Evolutionary conservation across 2,888 invertebrate species (phyloP).

Genomic region (Buathra laborator): DNA sequence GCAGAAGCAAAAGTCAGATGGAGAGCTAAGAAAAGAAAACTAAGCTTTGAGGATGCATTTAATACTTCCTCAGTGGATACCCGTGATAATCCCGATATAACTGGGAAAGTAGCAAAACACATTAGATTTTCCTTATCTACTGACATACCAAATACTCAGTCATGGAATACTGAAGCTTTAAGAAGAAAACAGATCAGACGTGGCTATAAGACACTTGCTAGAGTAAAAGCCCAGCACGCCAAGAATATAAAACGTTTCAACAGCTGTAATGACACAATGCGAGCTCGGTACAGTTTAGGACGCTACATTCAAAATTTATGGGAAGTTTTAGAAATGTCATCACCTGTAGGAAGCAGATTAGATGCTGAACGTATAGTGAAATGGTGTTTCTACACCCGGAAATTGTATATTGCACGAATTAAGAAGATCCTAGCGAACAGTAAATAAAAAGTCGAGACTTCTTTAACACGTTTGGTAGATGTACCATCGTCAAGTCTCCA

Average conservation of each 20-base stretch:
- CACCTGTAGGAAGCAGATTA: not conserved
- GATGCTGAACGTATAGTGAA: slow-evolving; percentile 10
- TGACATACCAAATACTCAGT: not conserved
- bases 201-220: not conserved
- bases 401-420: not conserved
- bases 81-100: not conserved
- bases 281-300: not conserved
- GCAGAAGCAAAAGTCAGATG: not conserved
- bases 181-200: not conserved
- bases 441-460: not conserved
- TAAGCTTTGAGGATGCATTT: slow-evolving; percentile 21
- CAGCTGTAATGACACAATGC: not conserved
- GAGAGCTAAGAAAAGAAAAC: not conserved
- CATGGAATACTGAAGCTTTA: not conserved
- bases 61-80: slow-evolving; percentile 10
- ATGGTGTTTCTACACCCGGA: not conserved
- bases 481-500: not conserved
- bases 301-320: not conserved
- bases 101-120: not conserved
- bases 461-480: not conserved
- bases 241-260: not conserved
- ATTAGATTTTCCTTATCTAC: not conserved
- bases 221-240: not conserved
- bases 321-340: not conserved
- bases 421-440: not conserved